These are phyloP conservation scores for Scomber japonicus DNA, from an alignment of 2,113 vertebrate genomes.

Conservation along the genomic window DNA sequence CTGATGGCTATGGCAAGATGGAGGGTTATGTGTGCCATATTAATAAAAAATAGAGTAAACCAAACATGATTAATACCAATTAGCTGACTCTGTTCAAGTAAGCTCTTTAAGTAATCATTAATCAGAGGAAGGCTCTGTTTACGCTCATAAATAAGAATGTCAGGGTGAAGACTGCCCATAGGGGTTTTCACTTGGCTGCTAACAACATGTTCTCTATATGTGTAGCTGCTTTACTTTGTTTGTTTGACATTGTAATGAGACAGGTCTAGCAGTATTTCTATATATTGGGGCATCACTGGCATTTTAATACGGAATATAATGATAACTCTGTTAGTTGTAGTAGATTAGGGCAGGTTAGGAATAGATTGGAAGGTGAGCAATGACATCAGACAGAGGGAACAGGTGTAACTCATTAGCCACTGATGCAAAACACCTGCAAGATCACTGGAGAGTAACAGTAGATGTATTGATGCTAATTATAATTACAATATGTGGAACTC, in stretches of 20 bases:
- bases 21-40: constrained; percentile 14
- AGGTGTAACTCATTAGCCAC: neutral
- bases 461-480: neutral
- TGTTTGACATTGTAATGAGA: neutral
- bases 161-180: constrained; percentile 5
- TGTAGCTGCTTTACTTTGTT: neutral
- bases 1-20: constrained; percentile 32
- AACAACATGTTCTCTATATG: neutral
- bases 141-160: constrained; percentile 35
- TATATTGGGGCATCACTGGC: neutral
- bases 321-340: neutral
- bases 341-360: neutral
- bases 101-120: constrained; percentile 41
- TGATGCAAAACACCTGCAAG: neutral
- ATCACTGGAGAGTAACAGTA: neutral
- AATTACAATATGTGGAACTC: too few relatives aligned
- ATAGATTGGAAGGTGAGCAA: neutral
- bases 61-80: constrained; percentile 51
- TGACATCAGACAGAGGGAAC: neutral
- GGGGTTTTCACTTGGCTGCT: neutral
- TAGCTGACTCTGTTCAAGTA: constrained; percentile 39
- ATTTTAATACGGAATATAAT: too few relatives aligned
- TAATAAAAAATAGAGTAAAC: constrained; percentile 11
- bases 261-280: too few relatives aligned
- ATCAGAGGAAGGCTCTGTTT: constrained; percentile 28